phyloP scores from a whole-genome alignment of 1,140 invertebrate genomes.

The Sesamia nonagrioides region DNA sequence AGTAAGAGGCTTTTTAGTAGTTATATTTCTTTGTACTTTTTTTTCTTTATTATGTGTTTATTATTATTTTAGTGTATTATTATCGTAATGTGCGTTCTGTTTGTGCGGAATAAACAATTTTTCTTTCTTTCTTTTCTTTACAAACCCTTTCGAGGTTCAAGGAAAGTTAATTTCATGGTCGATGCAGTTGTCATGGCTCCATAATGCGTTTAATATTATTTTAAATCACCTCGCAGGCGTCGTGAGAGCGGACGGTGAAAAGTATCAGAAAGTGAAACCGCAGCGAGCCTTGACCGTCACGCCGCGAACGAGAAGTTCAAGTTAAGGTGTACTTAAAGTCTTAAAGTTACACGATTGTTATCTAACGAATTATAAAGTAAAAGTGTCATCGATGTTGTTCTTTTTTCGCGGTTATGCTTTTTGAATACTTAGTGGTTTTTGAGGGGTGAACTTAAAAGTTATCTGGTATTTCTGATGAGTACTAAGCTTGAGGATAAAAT shows the following conservation, averaged over 20 bases:
- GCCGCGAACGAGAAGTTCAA: slow-evolving; percentile 50
- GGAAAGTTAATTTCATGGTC: slow-evolving; percentile 48
- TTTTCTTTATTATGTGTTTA: too few relatives aligned
- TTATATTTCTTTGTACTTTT: too few relatives aligned
- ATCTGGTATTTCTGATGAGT: neutral
- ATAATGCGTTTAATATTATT: slow-evolving; percentile 41
- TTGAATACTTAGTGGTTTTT: neutral
- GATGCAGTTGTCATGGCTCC: slow-evolving; percentile 23
- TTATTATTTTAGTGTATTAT: too few relatives aligned
- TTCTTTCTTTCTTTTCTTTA: too few relatives aligned
- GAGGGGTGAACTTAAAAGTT: neutral
- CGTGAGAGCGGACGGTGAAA: slow-evolving; percentile 78
- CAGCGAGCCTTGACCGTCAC: slow-evolving; percentile 79
- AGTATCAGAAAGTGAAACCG: slow-evolving; percentile 83
- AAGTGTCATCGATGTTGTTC: slow-evolving; percentile 35
- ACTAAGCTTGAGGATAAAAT: neutral
- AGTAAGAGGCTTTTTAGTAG: too few relatives aligned
- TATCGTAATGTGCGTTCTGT: too few relatives aligned
- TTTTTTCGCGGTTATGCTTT: slow-evolving; percentile 22
- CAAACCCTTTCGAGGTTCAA: slow-evolving; percentile 40
- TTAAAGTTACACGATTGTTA: slow-evolving; percentile 42
- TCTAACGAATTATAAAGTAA: slow-evolving; percentile 45
- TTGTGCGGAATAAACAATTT: too few relatives aligned
- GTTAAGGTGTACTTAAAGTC: slow-evolving; percentile 25
- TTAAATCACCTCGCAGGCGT: slow-evolving; percentile 21